phyloP scores from a whole-genome alignment of 1,140 invertebrate genomes.

The Charaxes varanes region DNA sequence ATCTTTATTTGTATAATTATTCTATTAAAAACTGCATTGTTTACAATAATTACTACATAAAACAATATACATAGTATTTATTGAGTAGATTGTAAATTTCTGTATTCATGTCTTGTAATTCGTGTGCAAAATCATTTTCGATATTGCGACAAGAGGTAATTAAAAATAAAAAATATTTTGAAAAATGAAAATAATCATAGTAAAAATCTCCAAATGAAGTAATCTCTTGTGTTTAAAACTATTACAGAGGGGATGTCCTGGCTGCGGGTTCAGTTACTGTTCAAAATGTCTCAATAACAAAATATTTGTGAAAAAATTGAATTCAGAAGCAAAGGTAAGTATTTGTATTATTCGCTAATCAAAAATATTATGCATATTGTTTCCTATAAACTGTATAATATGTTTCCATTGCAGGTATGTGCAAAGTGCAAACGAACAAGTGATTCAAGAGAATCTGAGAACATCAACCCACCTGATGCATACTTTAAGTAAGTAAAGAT shows the following conservation, averaged over 20 bases:
- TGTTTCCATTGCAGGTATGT: slow-evolving; percentile 49
- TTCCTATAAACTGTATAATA: too few relatives aligned
- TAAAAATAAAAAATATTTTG: slow-evolving; percentile 5
- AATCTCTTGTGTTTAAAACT: slow-evolving; percentile 19
- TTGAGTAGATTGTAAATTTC: too few relatives aligned
- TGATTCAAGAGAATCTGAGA: slow-evolving; percentile 22
- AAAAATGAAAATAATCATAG: background rate
- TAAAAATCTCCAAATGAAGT: background rate
- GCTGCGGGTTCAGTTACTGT: slow-evolving; percentile 79
- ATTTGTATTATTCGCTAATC: background rate
- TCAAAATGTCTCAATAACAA: slow-evolving; percentile 76
- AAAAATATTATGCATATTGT: background rate
- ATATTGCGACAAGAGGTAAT: slow-evolving; percentile 49
- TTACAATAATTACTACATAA: too few relatives aligned
- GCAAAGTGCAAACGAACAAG: slow-evolving; percentile 44
- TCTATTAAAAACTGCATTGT: too few relatives aligned
- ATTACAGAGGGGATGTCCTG: slow-evolving; percentile 76
- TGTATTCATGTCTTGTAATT: slow-evolving; percentile 56
- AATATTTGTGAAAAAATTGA: slow-evolving; percentile 67
- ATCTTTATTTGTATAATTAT: too few relatives aligned
- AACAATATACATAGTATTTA: too few relatives aligned
- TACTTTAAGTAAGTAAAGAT: slow-evolving; percentile 65
- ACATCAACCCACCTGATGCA: slow-evolving; percentile 59
- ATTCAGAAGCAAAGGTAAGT: slow-evolving; percentile 51
- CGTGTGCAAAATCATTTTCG: slow-evolving; percentile 47